phyloP scores from a whole-genome alignment of 2,113 vertebrate genomes.

The Pteronura brasiliensis region DNA sequence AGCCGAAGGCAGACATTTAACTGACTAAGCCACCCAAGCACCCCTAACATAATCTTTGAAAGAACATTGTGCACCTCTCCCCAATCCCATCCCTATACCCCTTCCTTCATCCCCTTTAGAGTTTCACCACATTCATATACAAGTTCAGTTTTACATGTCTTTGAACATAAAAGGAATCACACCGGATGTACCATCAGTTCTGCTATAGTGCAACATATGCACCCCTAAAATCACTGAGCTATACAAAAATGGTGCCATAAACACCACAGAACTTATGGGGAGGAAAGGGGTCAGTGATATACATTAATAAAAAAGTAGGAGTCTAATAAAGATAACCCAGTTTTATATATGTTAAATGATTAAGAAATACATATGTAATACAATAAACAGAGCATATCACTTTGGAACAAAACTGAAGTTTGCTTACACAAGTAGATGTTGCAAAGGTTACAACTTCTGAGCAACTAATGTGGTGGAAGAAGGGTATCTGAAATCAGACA shows the following conservation, averaged over 20 bases:
- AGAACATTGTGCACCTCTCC: neutral
- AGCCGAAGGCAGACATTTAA: neutral
- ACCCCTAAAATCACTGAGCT: neutral
- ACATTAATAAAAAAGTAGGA: neutral
- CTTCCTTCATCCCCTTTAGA: neutral
- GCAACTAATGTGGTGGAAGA: neutral
- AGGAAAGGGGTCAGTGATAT: neutral
- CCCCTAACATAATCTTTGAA: neutral
- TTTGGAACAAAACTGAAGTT: neutral
- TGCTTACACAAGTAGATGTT: neutral
- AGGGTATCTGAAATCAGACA: neutral
- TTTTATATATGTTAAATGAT: neutral
- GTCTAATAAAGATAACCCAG: neutral
- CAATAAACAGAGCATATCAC: neutral
- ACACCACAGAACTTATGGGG: neutral
- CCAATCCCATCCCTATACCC: neutral
- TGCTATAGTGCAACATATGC: neutral
- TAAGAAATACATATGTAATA: neutral
- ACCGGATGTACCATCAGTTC: neutral
- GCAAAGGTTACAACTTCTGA: neutral
- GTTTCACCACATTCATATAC: neutral
- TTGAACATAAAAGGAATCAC: neutral
- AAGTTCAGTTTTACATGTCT: neutral
- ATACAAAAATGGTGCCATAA: neutral
- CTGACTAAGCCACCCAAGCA: neutral